Evolutionary conservation across 2,797 vertebrate genomes (phyloP).

Genomic region (Poecilia wingei): DNA sequence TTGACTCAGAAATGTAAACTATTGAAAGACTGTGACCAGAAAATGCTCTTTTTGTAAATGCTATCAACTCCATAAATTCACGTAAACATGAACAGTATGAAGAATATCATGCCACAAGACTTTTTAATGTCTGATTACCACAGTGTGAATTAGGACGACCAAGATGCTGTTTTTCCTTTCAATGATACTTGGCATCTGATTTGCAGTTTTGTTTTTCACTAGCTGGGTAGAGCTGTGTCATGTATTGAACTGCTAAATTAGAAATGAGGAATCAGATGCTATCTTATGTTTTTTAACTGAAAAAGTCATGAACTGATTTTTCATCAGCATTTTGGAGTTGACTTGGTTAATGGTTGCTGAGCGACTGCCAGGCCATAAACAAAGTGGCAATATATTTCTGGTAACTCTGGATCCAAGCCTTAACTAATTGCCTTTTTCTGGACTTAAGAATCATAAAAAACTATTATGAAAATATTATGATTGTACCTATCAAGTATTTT

Average conservation of each 20-base stretch:
- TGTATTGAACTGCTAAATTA: neutral
- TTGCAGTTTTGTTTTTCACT: neutral
- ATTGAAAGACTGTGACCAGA: neutral
- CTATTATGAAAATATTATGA: neutral
- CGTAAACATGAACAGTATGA: neutral
- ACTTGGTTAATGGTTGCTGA: neutral
- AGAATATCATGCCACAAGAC: neutral
- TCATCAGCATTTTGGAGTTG: neutral
- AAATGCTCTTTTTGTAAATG: neutral
- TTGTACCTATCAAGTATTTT: neutral
- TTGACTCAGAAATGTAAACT: neutral
- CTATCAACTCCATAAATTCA: neutral
- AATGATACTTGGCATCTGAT: neutral
- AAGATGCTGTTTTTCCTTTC: neutral
- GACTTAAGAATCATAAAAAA: neutral
- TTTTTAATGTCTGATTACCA: conserved; percentile 21
- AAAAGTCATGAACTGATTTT: neutral
- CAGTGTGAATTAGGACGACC: neutral
- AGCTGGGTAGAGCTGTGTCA: neutral
- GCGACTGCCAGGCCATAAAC: neutral
- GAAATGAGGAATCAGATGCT: neutral
- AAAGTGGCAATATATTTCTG: neutral
- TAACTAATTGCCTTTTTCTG: neutral
- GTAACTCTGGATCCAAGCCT: neutral
- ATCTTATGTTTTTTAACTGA: neutral